phyloP scores from a whole-genome alignment of 2,888 invertebrate species.

The Gryllus longicercus region DNA sequence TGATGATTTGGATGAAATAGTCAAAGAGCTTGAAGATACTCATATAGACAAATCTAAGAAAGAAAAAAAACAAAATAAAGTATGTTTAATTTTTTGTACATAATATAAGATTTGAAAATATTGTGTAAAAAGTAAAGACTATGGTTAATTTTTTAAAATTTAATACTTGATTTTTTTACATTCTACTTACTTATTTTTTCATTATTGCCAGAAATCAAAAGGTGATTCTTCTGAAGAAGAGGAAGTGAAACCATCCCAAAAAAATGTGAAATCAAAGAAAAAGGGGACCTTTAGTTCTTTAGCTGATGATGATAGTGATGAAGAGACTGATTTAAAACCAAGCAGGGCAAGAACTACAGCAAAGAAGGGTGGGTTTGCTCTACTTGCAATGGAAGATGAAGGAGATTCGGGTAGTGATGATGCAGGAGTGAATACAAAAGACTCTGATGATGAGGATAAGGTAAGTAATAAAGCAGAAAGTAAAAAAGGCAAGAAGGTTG shows the following conservation, averaged over 20 bases:
- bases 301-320: constrained; percentile 28
- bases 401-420: constrained; percentile 28
- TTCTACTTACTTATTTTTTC: not conserved
- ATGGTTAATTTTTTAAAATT: not conserved
- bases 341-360: not conserved
- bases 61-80: constrained; percentile 69
- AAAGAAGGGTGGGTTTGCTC: constrained; percentile 58
- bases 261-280: constrained; percentile 29
- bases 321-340: constrained; percentile 27
- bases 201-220: constrained; percentile 36
- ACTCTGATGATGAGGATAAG: constrained; percentile 34
- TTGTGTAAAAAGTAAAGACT: not conserved
- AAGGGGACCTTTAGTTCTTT: constrained; percentile 30
- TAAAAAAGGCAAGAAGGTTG: not conserved
- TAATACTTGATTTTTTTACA: not conserved
- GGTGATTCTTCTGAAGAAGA: constrained; percentile 37
- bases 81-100: constrained; percentile 29
- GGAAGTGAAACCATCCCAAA: not conserved
- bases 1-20: constrained; percentile 47
- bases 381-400: constrained; percentile 58
- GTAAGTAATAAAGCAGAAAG: not conserved
- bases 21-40: constrained; percentile 43
- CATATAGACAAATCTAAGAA: constrained; percentile 37
- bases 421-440: constrained; percentile 22
- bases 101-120: not conserved